These are phyloP conservation scores for Toxostoma redivivum DNA, from an alignment of 2,113 vertebrate species.

Conservation along the genomic window DNA sequence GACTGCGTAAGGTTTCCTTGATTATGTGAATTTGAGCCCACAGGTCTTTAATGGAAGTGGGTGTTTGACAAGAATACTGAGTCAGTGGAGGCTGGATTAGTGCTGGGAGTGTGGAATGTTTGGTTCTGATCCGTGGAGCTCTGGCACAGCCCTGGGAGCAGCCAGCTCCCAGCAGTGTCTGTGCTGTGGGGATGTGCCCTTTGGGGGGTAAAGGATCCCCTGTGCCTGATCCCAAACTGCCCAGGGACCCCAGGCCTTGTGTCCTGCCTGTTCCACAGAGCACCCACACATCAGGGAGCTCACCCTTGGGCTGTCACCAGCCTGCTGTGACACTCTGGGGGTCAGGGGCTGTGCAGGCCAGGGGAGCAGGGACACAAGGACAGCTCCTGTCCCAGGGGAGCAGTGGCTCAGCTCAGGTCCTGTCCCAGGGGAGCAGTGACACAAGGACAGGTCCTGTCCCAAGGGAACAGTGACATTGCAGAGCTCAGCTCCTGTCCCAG, in stretches of 20 bases:
- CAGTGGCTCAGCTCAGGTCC: background rate
- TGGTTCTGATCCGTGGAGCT: background rate
- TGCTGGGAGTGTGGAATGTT: constrained; percentile 56
- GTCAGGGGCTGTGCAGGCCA: constrained; percentile 1
- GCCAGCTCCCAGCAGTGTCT: background rate
- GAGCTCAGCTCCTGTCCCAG: background rate
- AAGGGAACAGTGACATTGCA: background rate
- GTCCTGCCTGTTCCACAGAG: background rate
- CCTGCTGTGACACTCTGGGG: background rate
- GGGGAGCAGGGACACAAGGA: background rate
- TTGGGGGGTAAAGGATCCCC: background rate
- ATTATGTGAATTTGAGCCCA: constrained; percentile 64
- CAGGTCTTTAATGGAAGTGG: constrained; percentile 30
- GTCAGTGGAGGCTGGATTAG: constrained; percentile 31
- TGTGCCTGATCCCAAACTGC: background rate
- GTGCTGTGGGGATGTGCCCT: background rate
- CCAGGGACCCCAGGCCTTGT: background rate
- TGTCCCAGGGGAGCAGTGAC: background rate
- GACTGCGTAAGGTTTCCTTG: constrained; percentile 69
- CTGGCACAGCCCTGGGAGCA: background rate
- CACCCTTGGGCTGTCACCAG: background rate
- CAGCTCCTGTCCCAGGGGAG: background rate
- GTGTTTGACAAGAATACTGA: constrained; percentile 50
- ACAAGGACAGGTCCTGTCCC: background rate
- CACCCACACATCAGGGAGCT: background rate